Conservation (phyloP, 2,797 vertebrate species). For the Gobio occitaniae region DNA sequence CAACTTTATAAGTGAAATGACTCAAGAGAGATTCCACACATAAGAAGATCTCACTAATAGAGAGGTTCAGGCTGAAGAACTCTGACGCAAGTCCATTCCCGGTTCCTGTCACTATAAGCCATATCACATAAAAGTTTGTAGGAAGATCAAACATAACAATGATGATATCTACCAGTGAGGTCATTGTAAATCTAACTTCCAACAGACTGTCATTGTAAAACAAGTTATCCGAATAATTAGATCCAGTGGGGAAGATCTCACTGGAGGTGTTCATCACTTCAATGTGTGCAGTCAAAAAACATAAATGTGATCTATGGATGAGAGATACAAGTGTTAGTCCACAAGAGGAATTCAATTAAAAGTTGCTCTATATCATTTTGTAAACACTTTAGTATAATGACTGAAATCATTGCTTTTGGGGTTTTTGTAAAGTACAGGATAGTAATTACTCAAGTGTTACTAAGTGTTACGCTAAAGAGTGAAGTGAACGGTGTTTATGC, state of each 20-base stretch:
- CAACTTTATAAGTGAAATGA: not conserved
- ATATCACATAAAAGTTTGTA: not conserved
- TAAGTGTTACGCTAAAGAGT: too few relatives aligned
- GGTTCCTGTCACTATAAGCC: not conserved
- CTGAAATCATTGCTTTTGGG: too few relatives aligned
- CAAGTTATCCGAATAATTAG: not conserved
- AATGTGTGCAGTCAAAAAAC: not conserved
- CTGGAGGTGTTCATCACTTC: conserved; percentile 9
- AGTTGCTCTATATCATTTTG: not conserved
- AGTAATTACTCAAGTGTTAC: too few relatives aligned
- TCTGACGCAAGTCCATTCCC: conserved; percentile 1
- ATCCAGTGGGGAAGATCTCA: not conserved
- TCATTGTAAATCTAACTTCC: not conserved
- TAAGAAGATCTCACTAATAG: not conserved
- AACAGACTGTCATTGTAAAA: not conserved
- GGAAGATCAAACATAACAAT: not conserved
- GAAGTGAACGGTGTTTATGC: too few relatives aligned
- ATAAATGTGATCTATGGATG: not conserved
- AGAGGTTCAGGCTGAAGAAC: not conserved
- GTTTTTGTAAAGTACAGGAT: too few relatives aligned
- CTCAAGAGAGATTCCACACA: not conserved
- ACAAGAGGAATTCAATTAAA: not conserved
- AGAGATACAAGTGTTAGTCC: not conserved
- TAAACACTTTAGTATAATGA: too few relatives aligned
- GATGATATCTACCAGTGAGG: not conserved